Conservation (phyloP, 2,888 invertebrate genomes). For the Pollenia angustigena region DNA sequence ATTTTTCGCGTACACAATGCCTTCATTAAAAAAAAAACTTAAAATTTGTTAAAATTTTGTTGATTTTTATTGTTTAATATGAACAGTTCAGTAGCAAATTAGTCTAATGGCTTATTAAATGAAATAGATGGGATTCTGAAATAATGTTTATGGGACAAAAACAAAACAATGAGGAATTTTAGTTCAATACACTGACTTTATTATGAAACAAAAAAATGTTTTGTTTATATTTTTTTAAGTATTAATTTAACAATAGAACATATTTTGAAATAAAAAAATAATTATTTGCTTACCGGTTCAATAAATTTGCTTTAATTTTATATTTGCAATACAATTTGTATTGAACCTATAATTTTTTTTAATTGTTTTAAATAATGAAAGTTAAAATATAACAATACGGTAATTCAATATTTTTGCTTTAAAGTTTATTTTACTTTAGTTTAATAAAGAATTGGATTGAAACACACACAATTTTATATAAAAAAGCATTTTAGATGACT, state of each 20-base stretch:
- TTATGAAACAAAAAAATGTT: too few relatives aligned
- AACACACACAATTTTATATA: too few relatives aligned
- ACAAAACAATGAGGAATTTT: too few relatives aligned
- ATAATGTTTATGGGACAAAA: not conserved
- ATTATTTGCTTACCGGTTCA: not conserved
- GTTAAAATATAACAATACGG: too few relatives aligned
- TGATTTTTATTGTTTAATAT: not conserved
- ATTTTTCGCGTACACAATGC: constrained; percentile 23
- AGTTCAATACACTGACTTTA: too few relatives aligned
- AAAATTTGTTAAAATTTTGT: not conserved
- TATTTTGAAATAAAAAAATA: not conserved
- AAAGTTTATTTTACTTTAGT: too few relatives aligned
- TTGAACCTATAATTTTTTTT: too few relatives aligned
- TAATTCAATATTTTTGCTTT: too few relatives aligned
- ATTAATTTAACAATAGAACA: not conserved
- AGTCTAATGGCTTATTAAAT: constrained; percentile 23
- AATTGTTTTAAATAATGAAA: too few relatives aligned
- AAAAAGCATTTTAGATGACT: too few relatives aligned
- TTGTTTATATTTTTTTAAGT: not conserved
- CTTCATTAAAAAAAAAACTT: not conserved
- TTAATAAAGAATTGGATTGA: too few relatives aligned
- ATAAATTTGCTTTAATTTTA: not conserved
- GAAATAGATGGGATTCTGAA: constrained; percentile 15
- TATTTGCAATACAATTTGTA: too few relatives aligned
- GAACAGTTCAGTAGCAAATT: not conserved